Evolutionary conservation across 2,797 vertebrate species (phyloP), one percentile per base, ranked within the genome.

Genomic region (Phoebastria nigripes): DNA sequence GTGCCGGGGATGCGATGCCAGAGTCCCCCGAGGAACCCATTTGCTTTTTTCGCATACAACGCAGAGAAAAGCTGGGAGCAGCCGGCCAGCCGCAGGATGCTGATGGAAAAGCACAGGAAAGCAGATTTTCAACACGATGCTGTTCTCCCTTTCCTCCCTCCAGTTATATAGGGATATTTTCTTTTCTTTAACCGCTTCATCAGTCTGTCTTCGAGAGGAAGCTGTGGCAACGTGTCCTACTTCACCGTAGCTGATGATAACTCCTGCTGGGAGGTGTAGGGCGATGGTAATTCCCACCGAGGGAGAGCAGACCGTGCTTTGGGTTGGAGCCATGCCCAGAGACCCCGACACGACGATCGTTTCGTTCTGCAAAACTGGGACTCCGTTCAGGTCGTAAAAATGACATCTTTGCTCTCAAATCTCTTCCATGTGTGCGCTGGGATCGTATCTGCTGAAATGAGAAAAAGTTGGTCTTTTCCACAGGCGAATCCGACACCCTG

Each of bases 331-430:
- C 2, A 14, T 42, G 54, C 61, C 46, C 2, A 0, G 22, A 46
- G 42, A 62, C 42, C 24, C 44, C 1, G 4, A 13, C 31, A 42
- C 2, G 0, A 28, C 4, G 1, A 47, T 54, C 4, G 0, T 15
- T 42, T 42, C 11, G 2, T 85, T 51, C 70, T 31, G 42, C 33
- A 41, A 46, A 70, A 70, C 56, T 14, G 31, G 44, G 56, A 22
- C 49, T 37, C 22, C 11, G 2, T n/a, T 56, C 59, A 56, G 20
- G 71, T 46, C 9, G 0, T 56, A 63, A 87, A 70, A 58, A 52
- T 4, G 10, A 39, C 37, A 26, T 25, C 52, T 80, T 44, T 63
- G n/a, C 62, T 49, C 44, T 15, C 49, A 39, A 37, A 69, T 81
- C 70, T 69, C 52, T 54, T 85, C 82, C 67, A 67, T 42, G 49